Conservation (phyloP, 2,797 vertebrate genomes). For the Petrocephalus schoutedeni region DNA sequence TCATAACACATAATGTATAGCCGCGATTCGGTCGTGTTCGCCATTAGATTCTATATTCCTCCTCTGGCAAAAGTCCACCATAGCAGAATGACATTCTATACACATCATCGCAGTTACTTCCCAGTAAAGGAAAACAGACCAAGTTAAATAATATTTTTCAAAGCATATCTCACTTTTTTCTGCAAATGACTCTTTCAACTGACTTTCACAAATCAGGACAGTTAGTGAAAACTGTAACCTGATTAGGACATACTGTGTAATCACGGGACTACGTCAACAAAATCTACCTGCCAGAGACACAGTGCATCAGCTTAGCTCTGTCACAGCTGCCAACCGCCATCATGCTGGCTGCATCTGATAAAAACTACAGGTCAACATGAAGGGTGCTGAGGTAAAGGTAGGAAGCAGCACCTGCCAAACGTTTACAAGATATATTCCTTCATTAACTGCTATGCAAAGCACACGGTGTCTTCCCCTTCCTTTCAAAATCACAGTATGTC, state of each 20-base stretch:
- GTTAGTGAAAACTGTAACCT: not conserved
- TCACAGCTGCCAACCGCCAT: not conserved
- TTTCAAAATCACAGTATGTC: not conserved
- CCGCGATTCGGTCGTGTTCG: not conserved
- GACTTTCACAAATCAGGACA: not conserved
- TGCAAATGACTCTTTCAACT: not conserved
- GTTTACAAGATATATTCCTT: not conserved
- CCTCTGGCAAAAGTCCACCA: not conserved
- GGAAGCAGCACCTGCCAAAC: not conserved
- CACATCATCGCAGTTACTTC: not conserved
- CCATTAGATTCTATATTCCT: not conserved
- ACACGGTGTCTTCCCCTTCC: not conserved
- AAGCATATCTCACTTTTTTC: not conserved
- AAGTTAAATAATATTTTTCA: not conserved
- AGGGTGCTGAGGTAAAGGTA: not conserved
- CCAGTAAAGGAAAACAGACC: not conserved
- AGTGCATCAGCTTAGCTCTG: not conserved
- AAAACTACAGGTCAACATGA: not conserved
- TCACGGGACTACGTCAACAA: not conserved
- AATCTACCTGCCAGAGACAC: not conserved
- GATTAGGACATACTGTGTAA: not conserved
- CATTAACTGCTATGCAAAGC: not conserved
- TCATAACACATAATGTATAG: constrained; percentile 29
- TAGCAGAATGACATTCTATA: not conserved
- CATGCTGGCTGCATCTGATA: not conserved